Percentiles rank a stretch among this genome's conserved stretches.
Evolutionary conservation across 1,140 invertebrate genomes (phyloP).

Genomic region (Zophobas morio): DNA sequence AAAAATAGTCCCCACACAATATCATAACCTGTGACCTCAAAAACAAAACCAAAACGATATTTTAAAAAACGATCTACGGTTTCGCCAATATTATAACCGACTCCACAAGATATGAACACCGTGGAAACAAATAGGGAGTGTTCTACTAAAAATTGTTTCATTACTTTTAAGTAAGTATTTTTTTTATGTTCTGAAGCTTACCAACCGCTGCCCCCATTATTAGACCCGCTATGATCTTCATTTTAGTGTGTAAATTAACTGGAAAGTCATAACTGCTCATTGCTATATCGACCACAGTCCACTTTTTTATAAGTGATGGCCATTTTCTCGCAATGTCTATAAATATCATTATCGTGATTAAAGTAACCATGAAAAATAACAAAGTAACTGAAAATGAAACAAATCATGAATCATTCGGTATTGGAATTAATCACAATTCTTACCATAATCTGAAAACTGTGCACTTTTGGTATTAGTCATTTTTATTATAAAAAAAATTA

Average conservation of each 20-base stretch:
- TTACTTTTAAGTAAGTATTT: background rate
- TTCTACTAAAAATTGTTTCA: constrained; percentile 7
- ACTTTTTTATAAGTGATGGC: constrained; percentile 52
- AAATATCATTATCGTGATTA: background rate
- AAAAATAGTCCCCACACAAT: constrained; percentile 29
- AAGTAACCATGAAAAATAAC: constrained; percentile 7
- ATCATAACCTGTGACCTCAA: constrained; percentile 9
- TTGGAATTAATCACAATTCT: background rate
- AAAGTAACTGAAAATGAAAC: constrained; percentile 21
- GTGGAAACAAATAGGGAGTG: background rate
- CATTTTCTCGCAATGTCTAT: constrained; percentile 53
- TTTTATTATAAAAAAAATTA: background rate
- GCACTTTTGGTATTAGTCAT: background rate
- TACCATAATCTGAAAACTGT: constrained; percentile 17
- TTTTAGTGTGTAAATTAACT: constrained; percentile 34
- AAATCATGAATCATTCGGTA: background rate
- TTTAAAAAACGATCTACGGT: background rate
- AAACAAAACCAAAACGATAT: background rate
- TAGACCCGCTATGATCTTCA: background rate
- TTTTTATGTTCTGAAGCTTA: constrained; percentile 14
- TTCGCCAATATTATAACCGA: background rate
- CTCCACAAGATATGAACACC: background rate
- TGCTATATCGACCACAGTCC: constrained; percentile 51
- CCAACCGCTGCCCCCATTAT: constrained; percentile 14
- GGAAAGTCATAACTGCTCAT: constrained; percentile 55